These are phyloP conservation scores for Pocillopora meandrina DNA, from an alignment of 92 coral and sea anemone species.

Conservation along the genomic window DNA sequence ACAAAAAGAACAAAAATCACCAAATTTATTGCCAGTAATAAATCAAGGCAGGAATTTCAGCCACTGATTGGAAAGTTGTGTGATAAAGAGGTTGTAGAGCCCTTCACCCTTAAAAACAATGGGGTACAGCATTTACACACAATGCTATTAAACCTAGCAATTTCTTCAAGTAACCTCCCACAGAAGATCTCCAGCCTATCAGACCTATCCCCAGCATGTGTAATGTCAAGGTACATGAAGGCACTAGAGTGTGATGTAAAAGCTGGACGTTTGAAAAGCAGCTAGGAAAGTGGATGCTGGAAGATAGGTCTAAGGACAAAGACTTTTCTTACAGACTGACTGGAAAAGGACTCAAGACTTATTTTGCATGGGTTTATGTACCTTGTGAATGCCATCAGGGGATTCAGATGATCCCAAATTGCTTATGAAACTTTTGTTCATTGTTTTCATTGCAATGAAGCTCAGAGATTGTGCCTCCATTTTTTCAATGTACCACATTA, in stretches of 20 bases:
- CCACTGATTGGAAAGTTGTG: conserved; percentile 45
- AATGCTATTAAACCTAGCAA: conserved; percentile 29
- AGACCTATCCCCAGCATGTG: conserved; percentile 40
- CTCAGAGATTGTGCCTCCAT: conserved; percentile 59
- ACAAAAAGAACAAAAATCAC: conserved; percentile 30
- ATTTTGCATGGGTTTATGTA: conserved; percentile 68
- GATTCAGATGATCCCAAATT: conserved; percentile 38
- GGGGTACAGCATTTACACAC: conserved; percentile 52
- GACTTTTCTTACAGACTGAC: conserved; percentile 59
- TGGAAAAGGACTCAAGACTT: conserved; percentile 59
- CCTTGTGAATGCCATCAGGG: conserved; percentile 48
- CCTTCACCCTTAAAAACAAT: conserved; percentile 52
- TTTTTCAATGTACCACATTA: conserved; percentile 63
- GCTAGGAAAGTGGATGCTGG: conserved; percentile 62
- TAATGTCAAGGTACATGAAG: conserved; percentile 43
- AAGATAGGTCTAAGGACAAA: conserved; percentile 57
- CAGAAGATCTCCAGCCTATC: conserved; percentile 13
- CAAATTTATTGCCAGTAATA: conserved; percentile 40
- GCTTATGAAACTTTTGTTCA: conserved; percentile 31
- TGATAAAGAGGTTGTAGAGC: conserved; percentile 55
- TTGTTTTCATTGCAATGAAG: conserved; percentile 42
- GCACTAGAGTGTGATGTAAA: conserved; percentile 54
- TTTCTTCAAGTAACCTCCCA: conserved; percentile 45
- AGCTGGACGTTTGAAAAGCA: conserved; percentile 64
- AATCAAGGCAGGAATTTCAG: conserved; percentile 61